A percentile compares a stretch with the other conserved stretches of the same genome.
Evolutionary conservation across 2,113 vertebrate species (phyloP).

Genomic region (rat (Rattus norvegicus)): GRCr8 NC_086023.1:120090501-120091000

Average conservation of each 20-base stretch:
- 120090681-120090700: constrained; percentile 25
- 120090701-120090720: constrained; percentile 33
- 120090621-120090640: constrained; percentile 30
- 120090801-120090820: background rate
- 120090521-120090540: background rate
- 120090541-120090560: background rate
- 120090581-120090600: background rate
- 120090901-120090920: no score
- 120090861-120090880: background rate
- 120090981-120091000: background rate
- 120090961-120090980: background rate
- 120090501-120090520: background rate
- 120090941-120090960: background rate
- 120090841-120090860: no score
- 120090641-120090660: constrained; percentile 13
- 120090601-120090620: constrained; percentile 8
- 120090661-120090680: constrained; percentile 43
- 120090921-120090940: background rate
- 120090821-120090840: background rate
- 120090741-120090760: background rate
- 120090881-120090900: background rate
- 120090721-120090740: background rate
- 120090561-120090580: background rate
- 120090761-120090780: background rate
- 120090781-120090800: background rate